Percentiles rank a stretch among this genome's conserved stretches.
These are phyloP conservation scores for Paramormyrops hopkinsi DNA, from an alignment of 2,797 vertebrate species.

Conservation along the genomic window DNA sequence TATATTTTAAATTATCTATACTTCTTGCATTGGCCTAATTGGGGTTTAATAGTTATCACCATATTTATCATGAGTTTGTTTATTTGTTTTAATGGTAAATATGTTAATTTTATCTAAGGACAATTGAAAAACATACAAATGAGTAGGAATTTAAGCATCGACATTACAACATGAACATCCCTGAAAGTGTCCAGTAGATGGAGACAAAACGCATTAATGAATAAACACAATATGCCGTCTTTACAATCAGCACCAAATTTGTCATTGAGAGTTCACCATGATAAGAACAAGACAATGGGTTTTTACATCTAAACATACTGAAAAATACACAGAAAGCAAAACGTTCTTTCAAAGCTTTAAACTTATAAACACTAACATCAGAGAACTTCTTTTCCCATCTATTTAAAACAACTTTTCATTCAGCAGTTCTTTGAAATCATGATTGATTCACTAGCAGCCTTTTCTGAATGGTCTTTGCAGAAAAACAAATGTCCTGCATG, in stretches of 20 bases:
- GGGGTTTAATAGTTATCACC: neutral
- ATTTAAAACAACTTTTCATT: neutral
- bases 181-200: slow-evolving; percentile 10
- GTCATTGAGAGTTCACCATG: neutral
- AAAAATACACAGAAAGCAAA: neutral
- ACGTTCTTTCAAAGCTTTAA: neutral
- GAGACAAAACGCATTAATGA: neutral
- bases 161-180: neutral
- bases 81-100: neutral
- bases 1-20: neutral
- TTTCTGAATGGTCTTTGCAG: neutral
- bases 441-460: neutral
- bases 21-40: neutral
- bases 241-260: neutral
- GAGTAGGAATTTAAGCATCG: neutral
- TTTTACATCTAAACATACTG: neutral
- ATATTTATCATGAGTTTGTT: neutral
- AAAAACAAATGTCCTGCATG: neutral
- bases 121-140: neutral
- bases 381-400: neutral
- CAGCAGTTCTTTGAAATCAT: neutral
- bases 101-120: neutral
- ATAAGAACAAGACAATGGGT: neutral
- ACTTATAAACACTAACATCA: neutral
- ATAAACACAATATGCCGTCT: neutral